A percentile compares a stretch with the other conserved stretches of the same genome.
Evolutionary conservation across 2,113 vertebrate genomes (phyloP).

Genomic region (Cyanoderma ruficeps): DNA sequence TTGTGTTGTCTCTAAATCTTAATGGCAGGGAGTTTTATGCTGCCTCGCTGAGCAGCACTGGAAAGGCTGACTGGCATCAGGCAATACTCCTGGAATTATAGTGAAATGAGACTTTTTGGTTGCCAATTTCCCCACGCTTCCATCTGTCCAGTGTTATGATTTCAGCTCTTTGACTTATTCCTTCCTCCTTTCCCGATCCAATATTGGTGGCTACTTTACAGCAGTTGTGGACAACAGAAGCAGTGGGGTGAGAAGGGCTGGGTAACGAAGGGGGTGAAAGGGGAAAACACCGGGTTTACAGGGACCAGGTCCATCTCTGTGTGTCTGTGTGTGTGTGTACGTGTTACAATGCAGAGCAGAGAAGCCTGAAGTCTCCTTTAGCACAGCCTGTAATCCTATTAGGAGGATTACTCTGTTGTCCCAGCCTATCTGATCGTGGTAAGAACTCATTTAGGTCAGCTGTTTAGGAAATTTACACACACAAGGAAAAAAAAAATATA

Average conservation of each 20-base stretch:
- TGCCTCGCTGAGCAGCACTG: neutral
- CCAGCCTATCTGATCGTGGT: slow-evolving; percentile 72
- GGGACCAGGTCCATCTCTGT: neutral
- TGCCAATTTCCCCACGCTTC: neutral
- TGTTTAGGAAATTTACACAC: slow-evolving; percentile 71
- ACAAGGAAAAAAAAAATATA: slow-evolving; percentile 1
- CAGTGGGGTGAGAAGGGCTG: neutral
- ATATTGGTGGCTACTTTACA: neutral
- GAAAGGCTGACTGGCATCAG: neutral
- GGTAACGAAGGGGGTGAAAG: neutral
- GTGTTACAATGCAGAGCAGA: neutral
- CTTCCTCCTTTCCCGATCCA: neutral
- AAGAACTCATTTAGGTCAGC: slow-evolving; percentile 74
- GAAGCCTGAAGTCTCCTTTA: slow-evolving; percentile 57
- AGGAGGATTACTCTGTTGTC: slow-evolving; percentile 76
- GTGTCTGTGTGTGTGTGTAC: neutral
- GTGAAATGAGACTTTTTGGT: neutral
- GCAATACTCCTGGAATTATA: neutral
- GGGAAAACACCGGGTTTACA: neutral
- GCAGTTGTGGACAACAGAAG: neutral
- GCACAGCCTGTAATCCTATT: slow-evolving; percentile 74
- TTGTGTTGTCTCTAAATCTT: neutral
- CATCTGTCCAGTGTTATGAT: neutral
- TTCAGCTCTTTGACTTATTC: neutral
- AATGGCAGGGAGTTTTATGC: neutral